Base-by-base conservation (phyloP, 2,113 vertebrate species). In the Paraplagusia blochii region DNA sequence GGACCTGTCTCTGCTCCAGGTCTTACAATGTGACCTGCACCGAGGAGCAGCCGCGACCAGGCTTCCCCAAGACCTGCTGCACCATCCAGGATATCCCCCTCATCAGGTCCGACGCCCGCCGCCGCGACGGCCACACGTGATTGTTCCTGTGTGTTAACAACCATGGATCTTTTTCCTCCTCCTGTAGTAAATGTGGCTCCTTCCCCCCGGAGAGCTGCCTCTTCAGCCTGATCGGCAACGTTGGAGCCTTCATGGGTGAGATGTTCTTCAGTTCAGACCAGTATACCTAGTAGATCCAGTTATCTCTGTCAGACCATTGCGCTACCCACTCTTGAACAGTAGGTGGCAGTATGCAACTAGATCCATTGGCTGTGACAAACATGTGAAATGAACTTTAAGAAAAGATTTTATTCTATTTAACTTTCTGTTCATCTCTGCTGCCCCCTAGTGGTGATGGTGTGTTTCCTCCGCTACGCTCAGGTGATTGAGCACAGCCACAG, bases 191-290 rank as follows among this genome's bases (percentile, higher is more conserved):
- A 84, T 96, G 94, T 63, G 95, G 95, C 55, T 94, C 92, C 4
- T 95, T 81, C 64, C 94, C 95, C 66, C 95, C 95, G 3, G 95
- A 96, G 82, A 96, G 95, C 85, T 96, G 95, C 65, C 88, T 96
- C 77, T 95, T 96, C 90, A 96, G 95, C 76, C 90, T 96, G 73
- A 94, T 96, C 44, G 93, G 94, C 52, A 96, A 96, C 50, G 72
- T 95, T 35, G 95, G 94, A 79, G 94, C 94, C 66, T 94, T 96
- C 84, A 95, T 95, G 94, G 95, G 95, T 96, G 79, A 92, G 93
- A 76, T 42, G 0, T 40, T 8, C 16, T 9, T 1, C 35, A 15
- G 34, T 47, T 10, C 14, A 43, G 22, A n/a, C n/a, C n/a, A n/a
- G n/a, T n/a, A n/a, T n/a, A n/a, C n/a, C n/a, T n/a, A n/a, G n/a